phyloP scores from a whole-genome alignment of 2,113 vertebrate species.

The Heloderma charlesbogerti region DNA sequence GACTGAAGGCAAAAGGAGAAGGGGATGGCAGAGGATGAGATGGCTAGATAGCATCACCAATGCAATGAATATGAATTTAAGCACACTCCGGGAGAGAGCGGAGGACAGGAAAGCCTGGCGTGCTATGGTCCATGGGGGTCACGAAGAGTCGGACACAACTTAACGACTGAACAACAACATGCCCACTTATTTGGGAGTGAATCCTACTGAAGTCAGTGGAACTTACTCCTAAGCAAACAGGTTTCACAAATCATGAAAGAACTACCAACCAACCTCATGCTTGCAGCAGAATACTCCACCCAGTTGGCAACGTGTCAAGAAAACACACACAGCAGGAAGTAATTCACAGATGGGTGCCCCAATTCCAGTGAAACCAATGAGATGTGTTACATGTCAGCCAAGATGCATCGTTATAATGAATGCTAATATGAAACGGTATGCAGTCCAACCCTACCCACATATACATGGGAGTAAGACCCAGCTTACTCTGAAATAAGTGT shows the following conservation, averaged over 20 bases:
- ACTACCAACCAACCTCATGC: background rate
- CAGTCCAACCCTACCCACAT: background rate
- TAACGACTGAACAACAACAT: too few relatives aligned
- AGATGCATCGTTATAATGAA: background rate
- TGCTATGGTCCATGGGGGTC: too few relatives aligned
- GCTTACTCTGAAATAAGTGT: background rate
- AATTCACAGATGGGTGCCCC: background rate
- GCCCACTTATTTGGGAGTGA: too few relatives aligned
- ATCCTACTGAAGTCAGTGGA: too few relatives aligned
- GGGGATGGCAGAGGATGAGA: too few relatives aligned
- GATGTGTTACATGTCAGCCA: background rate
- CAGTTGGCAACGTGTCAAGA: background rate
- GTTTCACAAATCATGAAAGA: background rate
- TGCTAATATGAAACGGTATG: background rate
- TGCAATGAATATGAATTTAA: too few relatives aligned
- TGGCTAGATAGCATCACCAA: too few relatives aligned
- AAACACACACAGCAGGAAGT: background rate
- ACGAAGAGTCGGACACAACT: too few relatives aligned
- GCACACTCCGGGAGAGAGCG: too few relatives aligned
- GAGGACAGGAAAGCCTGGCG: too few relatives aligned
- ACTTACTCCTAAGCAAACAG: too few relatives aligned
- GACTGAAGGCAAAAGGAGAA: too few relatives aligned
- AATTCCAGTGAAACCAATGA: background rate
- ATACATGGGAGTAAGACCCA: background rate
- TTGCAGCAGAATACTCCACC: background rate